Conservation (phyloP, 1,140 invertebrate species). For the Andrena cerasifolii region DNA sequence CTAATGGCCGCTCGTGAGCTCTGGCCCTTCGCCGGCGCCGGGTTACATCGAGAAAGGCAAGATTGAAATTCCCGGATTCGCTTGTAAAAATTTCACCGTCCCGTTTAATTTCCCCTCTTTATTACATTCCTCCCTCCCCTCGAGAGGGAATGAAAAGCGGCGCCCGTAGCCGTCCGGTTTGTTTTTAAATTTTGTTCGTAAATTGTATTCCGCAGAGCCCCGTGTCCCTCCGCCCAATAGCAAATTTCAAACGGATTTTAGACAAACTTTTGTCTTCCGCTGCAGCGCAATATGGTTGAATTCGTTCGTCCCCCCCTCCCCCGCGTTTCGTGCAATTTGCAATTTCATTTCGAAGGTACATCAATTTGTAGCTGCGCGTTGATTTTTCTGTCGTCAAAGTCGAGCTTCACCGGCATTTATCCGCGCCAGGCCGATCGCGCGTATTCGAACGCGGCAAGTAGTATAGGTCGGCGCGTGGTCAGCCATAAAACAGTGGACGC, state of each 20-base stretch:
- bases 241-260: no score
- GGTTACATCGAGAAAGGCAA: conserved; percentile 32
- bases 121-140: conserved; percentile 7
- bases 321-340: no score
- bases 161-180: not conserved
- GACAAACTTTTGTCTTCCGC: no score
- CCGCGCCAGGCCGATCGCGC: not conserved
- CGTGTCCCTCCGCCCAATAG: no score
- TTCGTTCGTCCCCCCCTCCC: no score
- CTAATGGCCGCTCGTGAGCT: conserved; percentile 26
- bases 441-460: not conserved
- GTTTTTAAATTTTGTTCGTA: no score
- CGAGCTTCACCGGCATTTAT: not conserved
- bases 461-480: not conserved
- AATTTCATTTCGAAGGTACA: no score
- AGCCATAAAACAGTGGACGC: not conserved
- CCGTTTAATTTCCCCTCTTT: conserved; percentile 20
- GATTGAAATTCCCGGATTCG: conserved; percentile 16
- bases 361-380: no score
- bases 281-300: no score
- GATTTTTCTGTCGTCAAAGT: not conserved
- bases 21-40: not conserved
- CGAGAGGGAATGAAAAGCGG: not conserved
- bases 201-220: no score
- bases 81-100: not conserved